phyloP scores from a whole-genome alignment of 2,113 vertebrate genomes.

The Cynocephalus volans region DNA sequence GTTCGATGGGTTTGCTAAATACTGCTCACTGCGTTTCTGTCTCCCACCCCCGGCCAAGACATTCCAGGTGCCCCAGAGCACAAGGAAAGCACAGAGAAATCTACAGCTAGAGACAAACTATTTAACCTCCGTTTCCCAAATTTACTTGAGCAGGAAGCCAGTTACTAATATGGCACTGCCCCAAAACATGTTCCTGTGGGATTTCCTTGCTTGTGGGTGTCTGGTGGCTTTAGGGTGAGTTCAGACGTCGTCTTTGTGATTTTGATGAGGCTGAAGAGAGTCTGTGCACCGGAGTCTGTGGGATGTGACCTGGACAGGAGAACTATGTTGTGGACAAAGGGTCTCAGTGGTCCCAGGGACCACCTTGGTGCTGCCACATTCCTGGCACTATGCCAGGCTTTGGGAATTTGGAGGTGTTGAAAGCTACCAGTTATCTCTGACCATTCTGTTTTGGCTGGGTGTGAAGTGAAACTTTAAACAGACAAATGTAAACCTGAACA shows the following conservation, averaged over 20 bases:
- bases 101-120: background rate
- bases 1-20: background rate
- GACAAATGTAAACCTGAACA: background rate
- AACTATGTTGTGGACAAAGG: background rate
- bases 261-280: background rate
- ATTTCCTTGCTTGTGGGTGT: background rate
- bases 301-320: too few relatives aligned
- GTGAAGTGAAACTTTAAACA: background rate
- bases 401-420: background rate
- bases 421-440: too few relatives aligned
- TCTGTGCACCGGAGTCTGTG: background rate
- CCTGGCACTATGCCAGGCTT: too few relatives aligned
- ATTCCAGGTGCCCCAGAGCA: background rate
- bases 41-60: too few relatives aligned
- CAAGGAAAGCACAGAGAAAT: too few relatives aligned
- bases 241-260: background rate
- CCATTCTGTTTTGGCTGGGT: background rate
- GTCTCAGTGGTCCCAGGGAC: background rate
- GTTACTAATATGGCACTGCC: too few relatives aligned
- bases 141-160: background rate
- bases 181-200: background rate
- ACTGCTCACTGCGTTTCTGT: rapidly evolving
- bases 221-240: background rate
- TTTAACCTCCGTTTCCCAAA: background rate
- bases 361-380: rapidly evolving